phyloP scores from a whole-genome alignment of 2,888 invertebrate genomes.

The Osedax fenrisi region DNA sequence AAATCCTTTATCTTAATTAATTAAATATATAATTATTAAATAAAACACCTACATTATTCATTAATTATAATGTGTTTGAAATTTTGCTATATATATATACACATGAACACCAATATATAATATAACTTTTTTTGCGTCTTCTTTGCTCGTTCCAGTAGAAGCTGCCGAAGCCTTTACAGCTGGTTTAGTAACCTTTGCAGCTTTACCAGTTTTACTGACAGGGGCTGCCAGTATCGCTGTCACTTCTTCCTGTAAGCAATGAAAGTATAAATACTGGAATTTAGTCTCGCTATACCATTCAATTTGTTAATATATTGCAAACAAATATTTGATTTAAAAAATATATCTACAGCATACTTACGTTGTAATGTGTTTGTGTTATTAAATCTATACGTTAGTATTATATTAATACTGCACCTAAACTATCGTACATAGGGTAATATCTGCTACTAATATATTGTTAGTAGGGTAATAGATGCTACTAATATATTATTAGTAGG shows the following conservation, averaged over 20 bases:
- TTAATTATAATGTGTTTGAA: no score
- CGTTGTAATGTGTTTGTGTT: no score
- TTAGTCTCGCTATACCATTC: not conserved
- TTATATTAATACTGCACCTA: no score
- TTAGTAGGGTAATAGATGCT: no score
- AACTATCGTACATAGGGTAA: no score
- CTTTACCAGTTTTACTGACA: not conserved
- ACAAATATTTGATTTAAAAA: no score
- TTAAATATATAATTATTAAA: not conserved
- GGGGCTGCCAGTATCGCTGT: not conserved
- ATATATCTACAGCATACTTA: no score
- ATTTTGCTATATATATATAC: not conserved
- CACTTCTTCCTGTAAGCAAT: not conserved
- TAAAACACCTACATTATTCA: no score
- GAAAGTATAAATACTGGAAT: not conserved
- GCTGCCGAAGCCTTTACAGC: not conserved
- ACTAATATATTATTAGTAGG: no score
- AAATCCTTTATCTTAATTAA: not conserved
- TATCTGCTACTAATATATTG: no score
- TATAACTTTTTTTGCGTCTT: not conserved
- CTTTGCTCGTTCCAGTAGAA: not conserved
- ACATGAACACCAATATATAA: not conserved
- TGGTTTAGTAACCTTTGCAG: no score
- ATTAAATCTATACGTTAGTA: no score
- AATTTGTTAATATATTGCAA: not conserved